Evolutionary conservation across 2,797 vertebrate genomes (phyloP), one percentile per base, ranked within the genome.

Genomic region (Paguma larvata): DNA sequence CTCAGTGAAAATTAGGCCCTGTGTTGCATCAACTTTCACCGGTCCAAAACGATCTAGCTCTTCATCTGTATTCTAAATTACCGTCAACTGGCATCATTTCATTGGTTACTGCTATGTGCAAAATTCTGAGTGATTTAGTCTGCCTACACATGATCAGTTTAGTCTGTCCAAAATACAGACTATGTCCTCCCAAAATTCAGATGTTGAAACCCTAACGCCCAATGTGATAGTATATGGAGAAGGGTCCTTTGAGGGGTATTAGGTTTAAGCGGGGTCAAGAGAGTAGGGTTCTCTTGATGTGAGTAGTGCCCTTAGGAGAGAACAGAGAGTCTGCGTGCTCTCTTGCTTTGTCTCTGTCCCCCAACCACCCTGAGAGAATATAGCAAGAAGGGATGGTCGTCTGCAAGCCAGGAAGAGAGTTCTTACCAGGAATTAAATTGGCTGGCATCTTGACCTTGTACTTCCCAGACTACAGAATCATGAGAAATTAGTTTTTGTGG

Each of bases 61-160:
- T 56, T 84, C 32, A 25, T 83, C 91, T 78, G 75, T 56, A 73
- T 77, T 68, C 78, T 63, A 79, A 75, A 44, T 44, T 73, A 44
- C 75, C 96, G 15, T 14, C 77, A 91, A 48, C n/a, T 68, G 86
- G 41, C 59, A 89, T 96, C 34, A 79, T 84, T 83, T 83, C 70
- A 82, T 44, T 79, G 63, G 14, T 95, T 91, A 80, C 13, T 92
- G 30, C 51, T 56, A 56, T 89, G 56, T 79, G 19, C 21, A 79
- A 53, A 91, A 89, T 72, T 86, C n/a, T 89, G 23, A 93, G 30
- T 67, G 48, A 34, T 95, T 59, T 59, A 59, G 9, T 65, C 30
- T 72, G 27, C 67, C 53, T 13, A 15, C 32, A 68, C 8, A 3
- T 89, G 12, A 79, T 78, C 53, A 78, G 51, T 41, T 85, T 23